Conservation (phyloP, 2,888 invertebrate species). For the Miltochrista miniata region DNA sequence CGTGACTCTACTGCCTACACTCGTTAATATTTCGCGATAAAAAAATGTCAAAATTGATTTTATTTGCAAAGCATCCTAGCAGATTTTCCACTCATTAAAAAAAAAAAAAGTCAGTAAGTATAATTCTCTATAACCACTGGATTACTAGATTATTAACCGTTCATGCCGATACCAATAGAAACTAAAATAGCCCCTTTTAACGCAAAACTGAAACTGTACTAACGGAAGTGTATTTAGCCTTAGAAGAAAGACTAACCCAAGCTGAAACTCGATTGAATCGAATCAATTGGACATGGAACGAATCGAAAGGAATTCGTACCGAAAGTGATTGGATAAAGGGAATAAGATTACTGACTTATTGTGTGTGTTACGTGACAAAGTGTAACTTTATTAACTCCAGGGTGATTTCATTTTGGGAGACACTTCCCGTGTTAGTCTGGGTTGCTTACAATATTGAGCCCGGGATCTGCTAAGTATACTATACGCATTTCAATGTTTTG, state of each 20-base stretch:
- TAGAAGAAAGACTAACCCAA: conserved; percentile 5
- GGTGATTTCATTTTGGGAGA: neutral
- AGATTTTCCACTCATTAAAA: no score
- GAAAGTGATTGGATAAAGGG: conserved; percentile 17
- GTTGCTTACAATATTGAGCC: no score
- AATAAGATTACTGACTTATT: conserved; percentile 9
- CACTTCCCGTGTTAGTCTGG: no score
- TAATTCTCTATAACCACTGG: no score
- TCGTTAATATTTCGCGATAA: no score
- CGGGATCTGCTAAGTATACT: neutral
- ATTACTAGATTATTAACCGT: no score
- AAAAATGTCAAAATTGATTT: no score
- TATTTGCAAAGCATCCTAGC: no score
- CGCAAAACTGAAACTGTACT: neutral
- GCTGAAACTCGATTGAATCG: conserved; percentile 15
- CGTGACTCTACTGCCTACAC: no score
- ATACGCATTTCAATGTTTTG: neutral
- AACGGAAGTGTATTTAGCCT: neutral
- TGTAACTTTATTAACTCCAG: conserved; percentile 1
- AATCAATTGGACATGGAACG: conserved; percentile 14
- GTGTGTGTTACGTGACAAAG: conserved; percentile 3
- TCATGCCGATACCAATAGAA: neutral
- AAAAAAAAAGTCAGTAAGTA: no score
- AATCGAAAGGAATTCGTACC: conserved; percentile 18
- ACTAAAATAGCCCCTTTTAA: neutral